Evolutionary conservation across 92 coral and sea anemone species (phyloP).

Genomic region (Parazoanthus darwini): DNA sequence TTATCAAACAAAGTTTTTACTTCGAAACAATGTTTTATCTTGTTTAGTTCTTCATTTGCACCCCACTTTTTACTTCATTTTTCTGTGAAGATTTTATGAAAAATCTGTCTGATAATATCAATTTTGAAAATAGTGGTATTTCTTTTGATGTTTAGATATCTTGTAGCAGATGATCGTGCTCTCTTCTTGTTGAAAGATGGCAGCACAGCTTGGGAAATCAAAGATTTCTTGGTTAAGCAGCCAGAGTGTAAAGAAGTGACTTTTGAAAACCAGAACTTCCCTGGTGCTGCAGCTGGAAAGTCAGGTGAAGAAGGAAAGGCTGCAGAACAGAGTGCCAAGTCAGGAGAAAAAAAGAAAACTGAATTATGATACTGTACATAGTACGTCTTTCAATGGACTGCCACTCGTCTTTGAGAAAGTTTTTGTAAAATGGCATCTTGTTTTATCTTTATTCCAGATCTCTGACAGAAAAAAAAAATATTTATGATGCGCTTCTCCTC

Average conservation of each 20-base stretch:
- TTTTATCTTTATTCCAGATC: no score
- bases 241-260: slow-evolving; percentile 94
- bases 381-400: not conserved
- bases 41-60: no score
- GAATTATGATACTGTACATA: not conserved
- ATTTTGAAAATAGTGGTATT: not conserved
- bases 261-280: slow-evolving; percentile 98
- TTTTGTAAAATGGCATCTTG: no score
- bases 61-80: no score
- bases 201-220: slow-evolving; percentile 96
- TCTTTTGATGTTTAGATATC: slow-evolving; percentile 55
- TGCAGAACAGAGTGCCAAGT: slow-evolving; percentile 27
- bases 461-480: no score
- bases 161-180: slow-evolving; percentile 89
- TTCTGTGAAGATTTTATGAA: not conserved
- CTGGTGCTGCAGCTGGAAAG: slow-evolving; percentile 71
- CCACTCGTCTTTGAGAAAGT: not conserved
- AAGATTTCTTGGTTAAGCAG: slow-evolving; percentile 85
- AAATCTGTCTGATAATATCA: not conserved
- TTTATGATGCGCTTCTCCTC: no score
- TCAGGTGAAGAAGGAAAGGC: slow-evolving; percentile 52
- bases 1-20: no score
- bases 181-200: slow-evolving; percentile 90
- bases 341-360: slow-evolving; percentile 4
- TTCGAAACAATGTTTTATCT: no score